A percentile compares a stretch with the other conserved stretches of the same genome.
These are phyloP conservation scores for Stenoptilia bipunctidactyla DNA, from an alignment of 2,888 invertebrate species.

Conservation along the genomic window DNA sequence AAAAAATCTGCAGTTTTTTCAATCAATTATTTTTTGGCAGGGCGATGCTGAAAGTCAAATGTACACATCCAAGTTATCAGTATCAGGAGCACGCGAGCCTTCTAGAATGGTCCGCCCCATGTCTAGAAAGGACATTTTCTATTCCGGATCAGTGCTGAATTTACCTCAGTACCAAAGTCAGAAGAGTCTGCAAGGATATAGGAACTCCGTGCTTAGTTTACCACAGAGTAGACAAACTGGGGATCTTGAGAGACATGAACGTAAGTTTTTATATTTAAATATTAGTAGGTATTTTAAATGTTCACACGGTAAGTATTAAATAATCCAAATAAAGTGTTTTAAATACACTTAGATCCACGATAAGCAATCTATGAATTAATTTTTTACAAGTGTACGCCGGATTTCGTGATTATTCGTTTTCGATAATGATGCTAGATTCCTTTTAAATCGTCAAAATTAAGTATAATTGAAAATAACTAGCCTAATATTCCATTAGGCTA, in stretches of 20 bases:
- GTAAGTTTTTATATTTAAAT: constrained; percentile 49
- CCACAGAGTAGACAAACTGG: constrained; percentile 78
- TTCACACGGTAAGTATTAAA: no score
- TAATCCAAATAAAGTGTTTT: no score
- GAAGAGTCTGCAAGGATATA: constrained; percentile 89
- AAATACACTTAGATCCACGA: no score
- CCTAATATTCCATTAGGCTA: no score
- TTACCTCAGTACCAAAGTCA: constrained; percentile 94
- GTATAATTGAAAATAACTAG: no score
- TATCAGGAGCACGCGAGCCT: constrained; percentile 48
- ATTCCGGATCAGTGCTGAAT: constrained; percentile 94
- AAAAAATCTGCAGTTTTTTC: background rate
- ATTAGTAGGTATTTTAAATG: no score
- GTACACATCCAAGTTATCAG: constrained; percentile 77
- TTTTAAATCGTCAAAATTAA: no score
- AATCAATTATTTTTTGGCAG: constrained; percentile 21
- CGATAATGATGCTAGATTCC: no score
- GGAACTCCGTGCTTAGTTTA: constrained; percentile 91
- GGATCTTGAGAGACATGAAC: constrained; percentile 76
- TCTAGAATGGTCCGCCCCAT: constrained; percentile 87
- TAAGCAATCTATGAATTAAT: no score
- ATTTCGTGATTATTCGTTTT: no score
- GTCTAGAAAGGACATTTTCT: constrained; percentile 97
- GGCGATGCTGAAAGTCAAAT: constrained; percentile 77
- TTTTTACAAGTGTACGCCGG: no score